Evolutionary conservation across 2,888 invertebrate species (phyloP), one percentile per base, ranked within the genome.

Genomic region (Mythimna pallens): DNA sequence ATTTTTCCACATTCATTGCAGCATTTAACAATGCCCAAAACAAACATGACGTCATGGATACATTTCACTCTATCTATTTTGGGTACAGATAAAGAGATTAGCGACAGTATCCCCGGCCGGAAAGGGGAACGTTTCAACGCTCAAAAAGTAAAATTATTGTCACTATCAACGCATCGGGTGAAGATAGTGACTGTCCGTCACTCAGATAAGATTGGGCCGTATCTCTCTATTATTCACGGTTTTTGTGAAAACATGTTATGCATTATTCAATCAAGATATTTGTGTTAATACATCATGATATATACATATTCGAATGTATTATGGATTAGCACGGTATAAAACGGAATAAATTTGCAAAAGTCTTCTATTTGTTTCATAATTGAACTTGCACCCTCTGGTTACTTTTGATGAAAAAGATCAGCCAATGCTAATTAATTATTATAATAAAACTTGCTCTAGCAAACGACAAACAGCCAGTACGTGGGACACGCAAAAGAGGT

Each of bases 41-140:
- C 81, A 84, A 75, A 70, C 43, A 72, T 70, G 80, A 80, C 83
- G 77, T 80, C 80, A 82, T 62, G 63, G 52, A 30, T 57, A 81
- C 82, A 82, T 78, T 82, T 78, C 69, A 75, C 75, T 69, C 54
- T 74, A 72, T 80, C 69, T 73, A 82, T 73, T 82, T 73, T 76
- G 67, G 70, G 57, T 72, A 71, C 64, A 71, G 80, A 80, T 82
- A 82, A 76, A 73, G 70, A 80, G 82, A 80, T 82, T 74, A 82
- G 62, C 63, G 58, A 30, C 70, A 55, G 61, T 65, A 65, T 69
- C 66, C 64, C 68, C 43, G 59, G 61, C 63, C 67, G 66, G 63
- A 75, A 72, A 73, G 59, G 61, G 76, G 71, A 74, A 61, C 64
- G 63, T 30, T 43, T 20, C 40, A 65, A 72, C 55, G 54, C 67